phyloP scores from a whole-genome alignment of 1,140 invertebrate genomes.

The Paramacrobiotus metropolitanus region DNA sequence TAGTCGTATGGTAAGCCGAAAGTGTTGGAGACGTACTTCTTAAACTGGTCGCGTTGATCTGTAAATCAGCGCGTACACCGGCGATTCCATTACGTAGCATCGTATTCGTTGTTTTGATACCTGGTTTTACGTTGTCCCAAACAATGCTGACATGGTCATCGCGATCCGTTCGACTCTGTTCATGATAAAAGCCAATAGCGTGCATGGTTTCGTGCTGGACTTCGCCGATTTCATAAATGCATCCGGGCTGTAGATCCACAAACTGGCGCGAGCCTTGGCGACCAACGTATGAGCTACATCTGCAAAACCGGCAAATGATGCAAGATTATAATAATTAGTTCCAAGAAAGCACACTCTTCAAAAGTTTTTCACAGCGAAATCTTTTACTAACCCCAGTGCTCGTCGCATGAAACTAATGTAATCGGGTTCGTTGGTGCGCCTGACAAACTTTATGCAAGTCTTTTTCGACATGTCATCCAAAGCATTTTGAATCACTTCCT shows the following conservation, averaged over 20 bases:
- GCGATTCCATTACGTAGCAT: not conserved
- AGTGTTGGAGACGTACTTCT: slow-evolving; percentile 2
- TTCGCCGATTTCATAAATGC: slow-evolving; percentile 1
- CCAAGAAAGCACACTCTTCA: not conserved
- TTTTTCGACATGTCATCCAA: not conserved
- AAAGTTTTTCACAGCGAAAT: not conserved
- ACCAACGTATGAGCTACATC: not conserved
- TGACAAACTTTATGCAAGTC: not conserved
- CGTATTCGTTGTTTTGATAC: too few species aligned
- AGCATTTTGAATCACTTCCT: not conserved
- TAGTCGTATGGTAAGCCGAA: not conserved
- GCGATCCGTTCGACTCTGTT: slow-evolving; percentile 10
- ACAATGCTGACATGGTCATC: slow-evolving; percentile 17
- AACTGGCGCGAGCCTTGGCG: not conserved
- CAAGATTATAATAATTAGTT: not conserved
- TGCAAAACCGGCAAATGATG: not conserved
- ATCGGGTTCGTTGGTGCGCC: not conserved
- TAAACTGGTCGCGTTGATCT: not conserved
- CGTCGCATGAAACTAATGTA: not conserved
- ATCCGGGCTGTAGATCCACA: not conserved
- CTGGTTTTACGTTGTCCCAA: slow-evolving; percentile 8
- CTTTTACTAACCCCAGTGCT: not conserved
- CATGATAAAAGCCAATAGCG: slow-evolving; percentile 10
- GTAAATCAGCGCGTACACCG: too few species aligned
- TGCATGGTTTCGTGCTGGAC: slow-evolving; percentile 10